Base-by-base conservation (phyloP, 2,797 vertebrate species). In the Sebastes paucispinis region DNA sequence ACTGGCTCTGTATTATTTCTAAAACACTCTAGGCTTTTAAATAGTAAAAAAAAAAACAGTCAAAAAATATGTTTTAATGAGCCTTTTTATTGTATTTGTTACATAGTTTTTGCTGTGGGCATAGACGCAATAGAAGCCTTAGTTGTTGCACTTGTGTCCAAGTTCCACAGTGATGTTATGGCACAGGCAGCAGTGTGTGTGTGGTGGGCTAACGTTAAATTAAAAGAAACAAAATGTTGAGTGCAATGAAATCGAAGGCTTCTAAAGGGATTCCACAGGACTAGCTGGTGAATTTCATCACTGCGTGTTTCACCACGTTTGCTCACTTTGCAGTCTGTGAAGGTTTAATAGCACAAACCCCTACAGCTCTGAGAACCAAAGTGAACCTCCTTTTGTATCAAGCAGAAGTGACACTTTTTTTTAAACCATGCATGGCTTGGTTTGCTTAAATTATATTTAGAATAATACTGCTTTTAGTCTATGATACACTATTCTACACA, bases 401-500 rank as follows among this genome's bases (percentile, higher is more conserved):
- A 94, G 91, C 90, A 90, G 88, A 89, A 93, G 89, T 88, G 91
- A 93, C 84, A 82, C 79, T 8, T 65, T 84, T 91, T 0, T 36
- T 13, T 65, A 89, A 94, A 95, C 94, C 92, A 94, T 93, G 91
- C 92, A 94, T 94, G 95, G 92, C 93, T 96, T 96, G 85, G 83
- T 96, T 96, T 94, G 91, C 89, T 96, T 97, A 96, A 97, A 97
- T 97, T 96, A 97, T 92, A 95, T 92, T 96, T 95, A 96, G 95
- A 96, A 96, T 96, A 96, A 97, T 94, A 97, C 95, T 97, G 96
- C 90, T 93, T 94, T 95, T 93, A 94, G 92, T 89, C 95, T 97
- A 96, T 97, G 93, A 96, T 96, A 97, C 96, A 97, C 93, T 96
- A 96, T 96, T 94, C 95, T 96, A 96, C 95, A 97, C 92, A 94